phyloP scores from a whole-genome alignment of 2,113 vertebrate species.

The Triplophysa siluroides region DNA sequence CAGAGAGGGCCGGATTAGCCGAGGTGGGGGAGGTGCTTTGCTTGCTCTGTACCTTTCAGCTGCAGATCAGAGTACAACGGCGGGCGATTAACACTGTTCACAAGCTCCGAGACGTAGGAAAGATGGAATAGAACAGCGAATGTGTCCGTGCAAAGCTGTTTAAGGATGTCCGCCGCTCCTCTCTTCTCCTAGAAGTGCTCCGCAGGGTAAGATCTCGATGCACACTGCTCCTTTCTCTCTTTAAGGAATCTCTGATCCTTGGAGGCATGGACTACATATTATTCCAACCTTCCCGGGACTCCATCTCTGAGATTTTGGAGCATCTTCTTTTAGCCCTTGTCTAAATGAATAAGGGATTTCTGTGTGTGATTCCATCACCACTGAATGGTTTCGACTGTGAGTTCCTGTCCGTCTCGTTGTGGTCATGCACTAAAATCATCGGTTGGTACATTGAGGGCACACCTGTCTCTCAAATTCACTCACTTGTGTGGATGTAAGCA shows the following conservation, averaged over 20 bases:
- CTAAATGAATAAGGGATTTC: constrained; percentile 23
- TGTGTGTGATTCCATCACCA: constrained; percentile 7
- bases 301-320: constrained; percentile 7
- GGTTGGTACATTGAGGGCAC: constrained; percentile 22
- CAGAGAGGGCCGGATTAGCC: constrained; percentile 44
- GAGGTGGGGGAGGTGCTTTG: constrained; percentile 33
- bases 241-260: constrained; percentile 21
- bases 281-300: constrained; percentile 26
- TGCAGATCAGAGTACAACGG: constrained; percentile 44
- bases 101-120: neutral
- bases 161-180: neutral
- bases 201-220: constrained; percentile 1
- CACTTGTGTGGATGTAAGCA: constrained; percentile 33
- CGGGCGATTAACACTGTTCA: constrained; percentile 8
- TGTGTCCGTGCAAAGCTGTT: neutral
- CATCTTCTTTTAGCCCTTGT: neutral
- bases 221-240: neutral
- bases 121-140: neutral
- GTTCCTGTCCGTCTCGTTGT: neutral
- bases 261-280: constrained; percentile 27
- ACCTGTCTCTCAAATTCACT: constrained; percentile 38
- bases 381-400: neutral
- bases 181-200: constrained; percentile 11
- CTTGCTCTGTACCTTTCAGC: constrained; percentile 38
- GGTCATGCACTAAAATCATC: constrained; percentile 1